Conservation (phyloP, 2,888 invertebrate genomes). For the Diaprepes abbreviatus region DNA sequence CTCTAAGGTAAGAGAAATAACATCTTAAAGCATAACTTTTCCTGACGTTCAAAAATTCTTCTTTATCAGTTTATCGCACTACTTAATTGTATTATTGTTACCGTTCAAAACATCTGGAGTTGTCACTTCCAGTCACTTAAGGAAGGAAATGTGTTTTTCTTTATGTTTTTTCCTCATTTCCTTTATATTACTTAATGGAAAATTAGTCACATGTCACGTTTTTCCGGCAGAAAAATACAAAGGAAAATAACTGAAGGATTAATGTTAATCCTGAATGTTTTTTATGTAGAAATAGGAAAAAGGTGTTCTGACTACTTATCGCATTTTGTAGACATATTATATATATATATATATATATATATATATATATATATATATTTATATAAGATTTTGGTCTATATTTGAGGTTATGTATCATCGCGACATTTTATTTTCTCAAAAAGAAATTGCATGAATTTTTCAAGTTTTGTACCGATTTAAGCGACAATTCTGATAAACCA, state of each 20-base stretch:
- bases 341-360: too few species aligned
- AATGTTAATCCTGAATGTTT: not conserved
- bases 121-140: slow-evolving; percentile 13
- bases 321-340: too few species aligned
- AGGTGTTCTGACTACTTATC: too few species aligned
- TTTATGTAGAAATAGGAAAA: not conserved
- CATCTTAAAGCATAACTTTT: not conserved
- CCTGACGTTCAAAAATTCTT: too few species aligned
- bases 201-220: slow-evolving; percentile 21
- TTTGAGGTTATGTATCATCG: too few species aligned
- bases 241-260: slow-evolving; percentile 2
- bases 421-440: too few species aligned
- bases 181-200: slow-evolving; percentile 14
- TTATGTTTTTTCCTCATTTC: slow-evolving; percentile 2
- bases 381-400: too few species aligned
- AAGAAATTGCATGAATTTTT: too few species aligned
- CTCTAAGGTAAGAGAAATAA: too few species aligned
- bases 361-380: too few species aligned
- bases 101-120: slow-evolving; percentile 8
- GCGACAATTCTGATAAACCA: too few species aligned
- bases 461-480: too few species aligned
- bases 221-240: not conserved
- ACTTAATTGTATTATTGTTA: slow-evolving; percentile 2
- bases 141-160: slow-evolving; percentile 6
- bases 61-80: not conserved